phyloP scores from a whole-genome alignment of 1,140 invertebrate genomes.

The Leptopilina clavipes region DNA sequence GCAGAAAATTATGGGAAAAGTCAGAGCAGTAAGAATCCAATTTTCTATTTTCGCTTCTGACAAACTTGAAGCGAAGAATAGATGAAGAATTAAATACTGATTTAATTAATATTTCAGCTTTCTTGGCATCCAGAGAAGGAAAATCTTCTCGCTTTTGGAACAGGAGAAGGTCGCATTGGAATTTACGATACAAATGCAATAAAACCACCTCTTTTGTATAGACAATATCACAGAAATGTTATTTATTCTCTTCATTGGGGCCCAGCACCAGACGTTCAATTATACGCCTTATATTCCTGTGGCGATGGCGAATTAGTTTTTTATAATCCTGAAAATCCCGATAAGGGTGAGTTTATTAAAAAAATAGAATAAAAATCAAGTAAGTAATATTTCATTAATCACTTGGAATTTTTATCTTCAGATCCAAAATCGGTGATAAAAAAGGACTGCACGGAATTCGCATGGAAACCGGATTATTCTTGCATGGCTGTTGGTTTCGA shows the following conservation, averaged over 20 bases:
- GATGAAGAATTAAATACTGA: too few relatives aligned
- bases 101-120: slow-evolving; percentile 66
- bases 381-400: too few relatives aligned
- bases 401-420: too few relatives aligned
- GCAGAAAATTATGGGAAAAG: slow-evolving; percentile 84
- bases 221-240: slow-evolving; percentile 66
- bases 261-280: slow-evolving; percentile 59
- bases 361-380: too few relatives aligned
- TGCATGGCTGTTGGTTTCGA: slow-evolving; percentile 78
- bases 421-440: slow-evolving; percentile 58
- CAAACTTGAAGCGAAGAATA: too few relatives aligned
- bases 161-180: slow-evolving; percentile 82
- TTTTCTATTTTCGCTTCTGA: too few relatives aligned
- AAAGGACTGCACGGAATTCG: slow-evolving; percentile 75
- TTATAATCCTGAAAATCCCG: slow-evolving; percentile 70
- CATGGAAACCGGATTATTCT: slow-evolving; percentile 79
- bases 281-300: slow-evolving; percentile 73
- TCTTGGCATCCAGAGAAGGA: slow-evolving; percentile 88
- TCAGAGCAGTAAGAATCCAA: slow-evolving; percentile 77
- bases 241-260: slow-evolving; percentile 74
- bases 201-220: slow-evolving; percentile 65
- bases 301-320: slow-evolving; percentile 73
- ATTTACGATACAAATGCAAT: slow-evolving; percentile 71
- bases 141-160: slow-evolving; percentile 83
- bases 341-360: slow-evolving; percentile 67